Conservation (phyloP, 92 coral and sea anemone genomes). For the Epizoanthus stellaris region DNA sequence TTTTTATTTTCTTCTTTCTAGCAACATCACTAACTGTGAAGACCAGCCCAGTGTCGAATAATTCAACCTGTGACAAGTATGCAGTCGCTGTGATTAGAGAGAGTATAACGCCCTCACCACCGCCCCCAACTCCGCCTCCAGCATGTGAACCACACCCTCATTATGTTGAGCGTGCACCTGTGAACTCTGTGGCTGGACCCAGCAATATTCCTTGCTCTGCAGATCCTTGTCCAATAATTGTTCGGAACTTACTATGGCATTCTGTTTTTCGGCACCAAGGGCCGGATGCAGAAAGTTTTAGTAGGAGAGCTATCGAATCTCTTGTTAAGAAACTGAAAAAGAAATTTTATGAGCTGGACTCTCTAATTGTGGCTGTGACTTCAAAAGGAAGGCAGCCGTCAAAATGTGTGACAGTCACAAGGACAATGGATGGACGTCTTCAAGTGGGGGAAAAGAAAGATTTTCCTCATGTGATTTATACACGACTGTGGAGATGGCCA, state of each 20-base stretch:
- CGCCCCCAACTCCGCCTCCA: slow-evolving; percentile 58
- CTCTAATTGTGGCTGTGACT: slow-evolving; percentile 93
- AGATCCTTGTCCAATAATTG: slow-evolving; percentile 98
- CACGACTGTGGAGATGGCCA: slow-evolving; percentile 99
- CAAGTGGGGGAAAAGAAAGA: slow-evolving; percentile 99
- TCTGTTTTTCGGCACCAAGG: slow-evolving; percentile 93
- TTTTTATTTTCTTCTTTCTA: slow-evolving; percentile 22
- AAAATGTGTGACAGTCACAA: slow-evolving; percentile 96
- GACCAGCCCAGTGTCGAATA: slow-evolving; percentile 51
- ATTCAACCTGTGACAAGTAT: slow-evolving; percentile 68
- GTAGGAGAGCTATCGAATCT: slow-evolving; percentile 96
- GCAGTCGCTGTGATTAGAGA: slow-evolving; percentile 66
- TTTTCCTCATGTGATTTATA: slow-evolving; percentile 98
- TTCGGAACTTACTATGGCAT: slow-evolving; percentile 94
- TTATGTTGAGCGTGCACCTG: slow-evolving; percentile 66
- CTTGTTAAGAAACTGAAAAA: slow-evolving; percentile 96
- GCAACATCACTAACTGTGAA: slow-evolving; percentile 79
- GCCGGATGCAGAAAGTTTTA: slow-evolving; percentile 91
- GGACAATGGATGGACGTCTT: slow-evolving; percentile 98
- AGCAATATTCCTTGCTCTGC: slow-evolving; percentile 93
- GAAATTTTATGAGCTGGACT: slow-evolving; percentile 93
- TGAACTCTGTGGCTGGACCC: slow-evolving; percentile 62
- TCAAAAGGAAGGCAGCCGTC: slow-evolving; percentile 98
- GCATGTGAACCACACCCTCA: slow-evolving; percentile 54
- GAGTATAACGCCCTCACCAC: slow-evolving; percentile 55